Base-by-base conservation (phyloP, 2,113 vertebrate genomes). In the Pitta sordida region DNA sequence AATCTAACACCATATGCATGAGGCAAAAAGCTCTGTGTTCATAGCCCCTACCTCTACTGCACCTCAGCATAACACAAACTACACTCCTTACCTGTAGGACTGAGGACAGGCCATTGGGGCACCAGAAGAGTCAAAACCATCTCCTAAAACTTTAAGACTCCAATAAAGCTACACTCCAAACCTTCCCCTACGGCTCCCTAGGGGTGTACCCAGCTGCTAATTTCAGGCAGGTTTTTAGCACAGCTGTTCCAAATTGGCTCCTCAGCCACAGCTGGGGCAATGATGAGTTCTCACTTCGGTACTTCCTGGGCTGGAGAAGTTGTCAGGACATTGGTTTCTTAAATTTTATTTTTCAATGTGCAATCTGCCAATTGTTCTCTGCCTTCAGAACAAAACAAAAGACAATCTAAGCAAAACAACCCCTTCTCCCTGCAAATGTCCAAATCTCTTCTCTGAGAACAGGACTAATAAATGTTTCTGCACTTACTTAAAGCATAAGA, bases 81-180 rank as follows among this genome's bases (percentile, higher is more conserved):
- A 1, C 0, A 0, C 6, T 44, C 17, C 80, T 37, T 70, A 58
- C 56, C 22, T 43, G 22, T 2, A 17, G 4, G 4, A 55, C 16
- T 19, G 21, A 67, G 46, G 13, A 24, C 32, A 58, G 6, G 9
- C 11, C 7, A 1, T 15, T 0, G 0, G 3, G 0, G 2, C 3
- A 64, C 6, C 6, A 60, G 13, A 49, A 34, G 4, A 13, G 9
- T 9, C n/a, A 49, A 59, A 87, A 21, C 7, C 13, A 7, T 1
- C 3, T 20, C 48, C 48, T 20, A 1, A 39, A 63, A 14, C 30
- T 22, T 15, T 11, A 0, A 62, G 4, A 17, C 6, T 20, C 24
- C 14, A 7, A 0, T 0, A 65, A 8, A 1, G 0, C 15, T 4
- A 0, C 9, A 4, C 34, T 49, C 10, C 7, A 34, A 8, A 34